A percentile compares a stretch with the other conserved stretches of the same genome.
phyloP scores from a whole-genome alignment of 2,888 invertebrate genomes.

The Julus scandinavius region DNA sequence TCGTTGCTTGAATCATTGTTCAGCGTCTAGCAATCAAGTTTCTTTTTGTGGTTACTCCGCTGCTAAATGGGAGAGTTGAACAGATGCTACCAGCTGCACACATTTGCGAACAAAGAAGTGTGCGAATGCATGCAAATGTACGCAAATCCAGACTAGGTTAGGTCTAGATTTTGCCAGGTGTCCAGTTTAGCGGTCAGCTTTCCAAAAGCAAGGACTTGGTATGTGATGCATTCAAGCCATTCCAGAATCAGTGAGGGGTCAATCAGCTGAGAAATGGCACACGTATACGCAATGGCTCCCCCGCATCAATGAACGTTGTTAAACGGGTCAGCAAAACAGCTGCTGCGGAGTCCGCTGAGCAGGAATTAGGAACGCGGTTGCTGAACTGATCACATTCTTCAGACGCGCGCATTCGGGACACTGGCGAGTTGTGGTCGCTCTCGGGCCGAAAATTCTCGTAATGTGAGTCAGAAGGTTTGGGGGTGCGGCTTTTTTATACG shows the following conservation, averaged over 20 bases:
- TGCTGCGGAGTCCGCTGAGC: not conserved
- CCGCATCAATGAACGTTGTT: not conserved
- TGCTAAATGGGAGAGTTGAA: not conserved
- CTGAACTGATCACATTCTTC: too few relatives aligned
- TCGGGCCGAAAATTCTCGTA: too few relatives aligned
- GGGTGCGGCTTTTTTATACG: too few relatives aligned
- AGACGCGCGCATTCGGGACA: too few relatives aligned
- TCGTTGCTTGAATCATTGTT: not conserved
- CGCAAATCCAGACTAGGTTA: not conserved
- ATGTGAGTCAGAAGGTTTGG: too few relatives aligned
- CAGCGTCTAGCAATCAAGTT: not conserved
- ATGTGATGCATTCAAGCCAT: not conserved
- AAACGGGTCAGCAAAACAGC: not conserved
- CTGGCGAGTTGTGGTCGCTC: not conserved
- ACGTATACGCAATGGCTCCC: not conserved
- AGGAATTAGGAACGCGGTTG: not conserved
- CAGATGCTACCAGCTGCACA: not conserved
- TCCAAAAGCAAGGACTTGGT: not conserved
- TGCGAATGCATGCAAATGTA: not conserved
- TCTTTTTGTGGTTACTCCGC: not conserved
- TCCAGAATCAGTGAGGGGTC: not conserved
- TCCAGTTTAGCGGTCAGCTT: not conserved
- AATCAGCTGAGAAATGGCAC: slow-evolving; percentile 12
- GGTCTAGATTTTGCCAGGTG: not conserved
- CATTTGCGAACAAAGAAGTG: not conserved